These are phyloP conservation scores for Arothron firmamentum DNA, from an alignment of 2,113 vertebrate genomes.

Conservation along the genomic window DNA sequence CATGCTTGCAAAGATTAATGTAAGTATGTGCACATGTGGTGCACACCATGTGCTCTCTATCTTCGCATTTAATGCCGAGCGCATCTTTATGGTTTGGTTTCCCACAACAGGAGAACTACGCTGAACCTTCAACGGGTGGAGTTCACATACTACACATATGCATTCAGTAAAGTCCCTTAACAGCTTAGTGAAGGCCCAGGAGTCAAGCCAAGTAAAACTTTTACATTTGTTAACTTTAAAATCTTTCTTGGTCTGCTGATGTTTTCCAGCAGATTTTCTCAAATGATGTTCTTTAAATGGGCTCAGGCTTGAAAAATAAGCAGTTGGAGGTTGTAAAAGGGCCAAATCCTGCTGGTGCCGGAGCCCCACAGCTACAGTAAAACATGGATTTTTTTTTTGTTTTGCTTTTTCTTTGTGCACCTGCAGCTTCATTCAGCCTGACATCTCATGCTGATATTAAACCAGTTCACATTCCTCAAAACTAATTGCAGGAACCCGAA, in stretches of 20 bases:
- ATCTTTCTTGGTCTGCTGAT: no score
- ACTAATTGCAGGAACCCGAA: conserved; percentile 27
- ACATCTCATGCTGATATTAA: conserved; percentile 64
- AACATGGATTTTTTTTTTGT: conserved; percentile 18
- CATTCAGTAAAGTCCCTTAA: no score
- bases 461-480: conserved; percentile 51
- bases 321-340: conserved; percentile 2
- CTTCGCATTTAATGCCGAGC: no score
- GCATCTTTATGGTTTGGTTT: no score
- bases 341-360: neutral
- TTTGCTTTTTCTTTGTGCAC: conserved; percentile 53
- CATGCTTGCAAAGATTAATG: neutral
- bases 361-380: conserved; percentile 49
- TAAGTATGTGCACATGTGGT: neutral
- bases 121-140: no score
- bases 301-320: conserved; percentile 1
- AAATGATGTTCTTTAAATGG: neutral
- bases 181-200: no score
- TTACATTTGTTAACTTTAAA: no score
- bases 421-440: conserved; percentile 54
- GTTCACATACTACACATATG: no score
- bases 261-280: no score
- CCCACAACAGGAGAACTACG: no score
- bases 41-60: neutral
- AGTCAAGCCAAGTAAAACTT: no score